These are phyloP conservation scores for Halictus ligatus DNA, from an alignment of 2,888 invertebrate species.

Conservation along the genomic window DNA sequence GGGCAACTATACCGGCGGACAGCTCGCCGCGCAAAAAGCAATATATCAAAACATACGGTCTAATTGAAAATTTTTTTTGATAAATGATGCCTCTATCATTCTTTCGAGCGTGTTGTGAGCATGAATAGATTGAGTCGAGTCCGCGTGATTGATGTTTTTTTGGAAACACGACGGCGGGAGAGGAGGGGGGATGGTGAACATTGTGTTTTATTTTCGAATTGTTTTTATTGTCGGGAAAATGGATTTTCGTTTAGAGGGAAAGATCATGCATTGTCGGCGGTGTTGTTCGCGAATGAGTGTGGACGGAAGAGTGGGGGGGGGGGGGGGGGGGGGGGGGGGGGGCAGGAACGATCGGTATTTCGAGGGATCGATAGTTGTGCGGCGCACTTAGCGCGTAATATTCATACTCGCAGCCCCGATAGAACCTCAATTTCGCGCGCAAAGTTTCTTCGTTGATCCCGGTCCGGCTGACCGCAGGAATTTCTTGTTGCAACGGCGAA, in stretches of 20 bases:
- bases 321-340: background rate
- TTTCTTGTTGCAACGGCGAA: slow-evolving; percentile 59
- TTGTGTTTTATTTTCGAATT: background rate
- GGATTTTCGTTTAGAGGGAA: background rate
- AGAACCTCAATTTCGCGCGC: slow-evolving; percentile 32
- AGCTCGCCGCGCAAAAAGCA: background rate
- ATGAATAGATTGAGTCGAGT: slow-evolving; percentile 5
- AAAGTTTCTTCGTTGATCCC: slow-evolving; percentile 56
- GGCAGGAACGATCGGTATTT: background rate
- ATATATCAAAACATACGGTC: slow-evolving; percentile 3
- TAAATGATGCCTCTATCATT: slow-evolving; percentile 5
- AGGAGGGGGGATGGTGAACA: background rate
- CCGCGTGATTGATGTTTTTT: slow-evolving; percentile 7
- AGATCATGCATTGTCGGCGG: background rate
- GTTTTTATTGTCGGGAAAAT: background rate
- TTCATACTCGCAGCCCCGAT: slow-evolving; percentile 35
- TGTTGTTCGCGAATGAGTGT: background rate
- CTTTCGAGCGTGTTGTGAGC: background rate
- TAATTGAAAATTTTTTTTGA: background rate
- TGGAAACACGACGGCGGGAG: background rate
- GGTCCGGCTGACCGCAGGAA: slow-evolving; percentile 56
- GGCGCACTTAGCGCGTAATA: slow-evolving; percentile 47
- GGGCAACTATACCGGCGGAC: background rate
- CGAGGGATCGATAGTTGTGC: slow-evolving; percentile 26
- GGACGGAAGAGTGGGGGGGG: background rate